These are phyloP conservation scores for Eurytoma californica DNA, from an alignment of 2,888 invertebrate genomes.

Conservation along the genomic window DNA sequence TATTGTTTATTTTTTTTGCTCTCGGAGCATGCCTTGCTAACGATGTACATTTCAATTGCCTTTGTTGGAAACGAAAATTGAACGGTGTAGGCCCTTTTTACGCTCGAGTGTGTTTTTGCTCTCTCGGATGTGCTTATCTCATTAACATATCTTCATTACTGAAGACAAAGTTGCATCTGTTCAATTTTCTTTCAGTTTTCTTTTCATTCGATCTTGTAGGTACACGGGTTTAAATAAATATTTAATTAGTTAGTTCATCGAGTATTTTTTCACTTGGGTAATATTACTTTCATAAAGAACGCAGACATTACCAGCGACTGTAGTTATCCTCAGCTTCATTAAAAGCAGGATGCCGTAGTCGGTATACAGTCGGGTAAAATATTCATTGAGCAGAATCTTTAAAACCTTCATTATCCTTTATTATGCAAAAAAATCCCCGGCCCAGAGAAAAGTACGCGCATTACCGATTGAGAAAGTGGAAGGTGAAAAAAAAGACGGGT, in stretches of 20 bases:
- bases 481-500: constrained; percentile 2
- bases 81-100: not conserved
- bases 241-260: not conserved
- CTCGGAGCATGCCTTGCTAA: not conserved
- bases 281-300: constrained; percentile 1
- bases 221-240: not conserved
- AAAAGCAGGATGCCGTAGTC: constrained; percentile 36
- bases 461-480: not conserved
- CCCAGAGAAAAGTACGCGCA: not conserved
- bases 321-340: constrained; percentile 26
- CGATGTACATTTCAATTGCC: too few species aligned
- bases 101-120: not conserved
- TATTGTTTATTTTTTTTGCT: constrained; percentile 16
- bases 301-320: constrained; percentile 18
- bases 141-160: not conserved
- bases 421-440: not conserved
- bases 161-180: not conserved
- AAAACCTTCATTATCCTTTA: not conserved
- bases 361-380: not conserved
- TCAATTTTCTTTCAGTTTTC: not conserved
- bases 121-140: not conserved
- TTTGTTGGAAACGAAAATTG: too few species aligned
- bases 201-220: not conserved
- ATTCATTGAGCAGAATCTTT: not conserved
- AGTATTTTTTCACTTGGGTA: not conserved